Conservation (phyloP, 2,797 vertebrate species). For the Ctenochaetus hawaiiensis region DNA sequence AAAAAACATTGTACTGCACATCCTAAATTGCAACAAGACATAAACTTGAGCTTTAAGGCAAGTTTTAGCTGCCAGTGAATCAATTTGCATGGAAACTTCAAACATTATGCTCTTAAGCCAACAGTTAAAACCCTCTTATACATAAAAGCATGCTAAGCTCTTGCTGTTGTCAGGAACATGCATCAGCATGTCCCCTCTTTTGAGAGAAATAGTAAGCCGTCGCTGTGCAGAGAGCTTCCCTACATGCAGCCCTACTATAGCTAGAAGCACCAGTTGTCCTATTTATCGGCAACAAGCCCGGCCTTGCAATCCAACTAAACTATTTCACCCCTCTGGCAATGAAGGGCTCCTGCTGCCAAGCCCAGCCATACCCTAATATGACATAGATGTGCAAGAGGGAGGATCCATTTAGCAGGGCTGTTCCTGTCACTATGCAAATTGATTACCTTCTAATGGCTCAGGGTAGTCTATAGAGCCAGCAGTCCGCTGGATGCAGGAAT, state of each 20-base stretch:
- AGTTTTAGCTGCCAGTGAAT: not conserved
- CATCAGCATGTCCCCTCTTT: constrained; percentile 20
- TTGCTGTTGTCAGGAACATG: constrained; percentile 21
- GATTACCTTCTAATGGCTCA: constrained; percentile 57
- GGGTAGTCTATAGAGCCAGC: not conserved
- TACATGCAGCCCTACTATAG: constrained; percentile 30
- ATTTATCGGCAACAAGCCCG: constrained; percentile 40
- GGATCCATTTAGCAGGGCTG: constrained; percentile 50
- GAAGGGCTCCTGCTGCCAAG: constrained; percentile 1
- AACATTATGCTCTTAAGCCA: constrained; percentile 17
- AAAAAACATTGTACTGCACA: not conserved
- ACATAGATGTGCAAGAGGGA: constrained; percentile 62
- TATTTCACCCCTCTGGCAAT: constrained; percentile 44
- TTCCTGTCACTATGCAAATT: constrained; percentile 69
- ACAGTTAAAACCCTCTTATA: constrained; percentile 38
- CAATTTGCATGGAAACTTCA: constrained; percentile 3
- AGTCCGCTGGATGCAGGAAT: constrained; percentile 62
- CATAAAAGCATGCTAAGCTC: constrained; percentile 37
- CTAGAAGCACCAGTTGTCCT: constrained; percentile 60
- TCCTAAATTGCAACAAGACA: not conserved
- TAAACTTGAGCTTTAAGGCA: not conserved
- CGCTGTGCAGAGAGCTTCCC: constrained; percentile 13
- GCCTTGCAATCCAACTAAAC: constrained; percentile 43
- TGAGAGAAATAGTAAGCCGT: constrained; percentile 33
- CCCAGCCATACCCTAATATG: constrained; percentile 28